Percentiles rank a stretch among this genome's conserved stretches.
phyloP scores from a whole-genome alignment of 2,888 invertebrate genomes.

The Heliconius ethilla region DNA sequence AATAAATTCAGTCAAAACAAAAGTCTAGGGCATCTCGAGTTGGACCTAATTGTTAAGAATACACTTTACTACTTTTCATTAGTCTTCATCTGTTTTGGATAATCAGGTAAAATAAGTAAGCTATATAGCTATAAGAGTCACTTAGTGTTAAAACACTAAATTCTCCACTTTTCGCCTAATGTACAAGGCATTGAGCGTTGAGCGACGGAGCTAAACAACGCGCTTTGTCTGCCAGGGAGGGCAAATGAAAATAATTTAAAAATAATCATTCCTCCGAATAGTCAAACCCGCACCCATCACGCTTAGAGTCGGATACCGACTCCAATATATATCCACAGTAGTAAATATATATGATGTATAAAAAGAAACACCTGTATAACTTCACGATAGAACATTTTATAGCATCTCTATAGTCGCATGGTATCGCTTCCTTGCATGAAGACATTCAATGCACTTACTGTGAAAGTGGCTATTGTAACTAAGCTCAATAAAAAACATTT shows the following conservation, averaged over 20 bases:
- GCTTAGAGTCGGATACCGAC: too few species aligned
- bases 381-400: background rate
- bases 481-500: background rate
- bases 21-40: constrained; percentile 3
- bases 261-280: too few species aligned
- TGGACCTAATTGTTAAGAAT: background rate
- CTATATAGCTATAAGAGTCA: too few species aligned
- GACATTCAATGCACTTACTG: constrained; percentile 22
- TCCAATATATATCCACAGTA: background rate
- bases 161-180: too few species aligned
- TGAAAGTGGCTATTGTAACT: constrained; percentile 7
- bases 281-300: too few species aligned
- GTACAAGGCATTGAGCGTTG: too few species aligned
- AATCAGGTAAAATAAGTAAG: too few species aligned
- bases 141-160: too few species aligned
- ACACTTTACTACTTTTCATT: background rate
- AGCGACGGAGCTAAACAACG: too few species aligned
- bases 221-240: too few species aligned
- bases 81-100: too few species aligned
- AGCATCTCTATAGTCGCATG: constrained; percentile 9
- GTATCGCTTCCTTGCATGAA: constrained; percentile 24
- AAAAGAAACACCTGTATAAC: background rate
- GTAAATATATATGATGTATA: background rate
- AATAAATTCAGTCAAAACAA: constrained; percentile 7
- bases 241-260: too few species aligned